Conservation (phyloP, 2,888 invertebrate genomes). For the Notodonta ziczac region DNA sequence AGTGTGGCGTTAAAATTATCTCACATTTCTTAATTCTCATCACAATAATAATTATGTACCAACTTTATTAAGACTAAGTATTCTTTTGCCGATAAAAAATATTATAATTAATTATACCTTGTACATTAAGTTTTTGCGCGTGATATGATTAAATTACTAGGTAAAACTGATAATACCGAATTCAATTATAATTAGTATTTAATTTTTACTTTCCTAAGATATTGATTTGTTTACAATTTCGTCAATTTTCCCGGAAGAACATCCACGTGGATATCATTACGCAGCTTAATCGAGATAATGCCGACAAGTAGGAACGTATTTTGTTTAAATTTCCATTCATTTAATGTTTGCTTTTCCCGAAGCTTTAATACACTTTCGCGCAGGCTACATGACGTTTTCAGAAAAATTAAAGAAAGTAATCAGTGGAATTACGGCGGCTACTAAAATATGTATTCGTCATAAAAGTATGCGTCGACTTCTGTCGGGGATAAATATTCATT, state of each 20-base stretch:
- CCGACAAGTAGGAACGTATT: conserved; percentile 40
- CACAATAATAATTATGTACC: no score
- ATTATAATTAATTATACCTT: no score
- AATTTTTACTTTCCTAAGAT: no score
- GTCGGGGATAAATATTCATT: conserved; percentile 83
- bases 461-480: conserved; percentile 81
- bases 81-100: no score
- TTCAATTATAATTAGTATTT: no score
- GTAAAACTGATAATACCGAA: no score
- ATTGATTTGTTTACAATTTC: no score
- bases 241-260: no score
- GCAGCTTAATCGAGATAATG: conserved; percentile 18
- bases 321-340: conserved; percentile 65
- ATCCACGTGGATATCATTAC: not conserved
- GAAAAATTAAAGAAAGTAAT: conserved; percentile 83
- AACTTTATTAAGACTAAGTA: no score
- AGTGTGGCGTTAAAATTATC: not conserved
- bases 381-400: conserved; percentile 63
- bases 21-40: conserved; percentile 2
- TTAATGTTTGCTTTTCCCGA: conserved; percentile 67
- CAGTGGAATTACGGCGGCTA: conserved; percentile 80
- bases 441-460: conserved; percentile 84
- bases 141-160: no score
- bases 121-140: no score
- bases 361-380: conserved; percentile 75